Conservation (phyloP, 2,113 vertebrate genomes). For the Egretta garzetta region DNA sequence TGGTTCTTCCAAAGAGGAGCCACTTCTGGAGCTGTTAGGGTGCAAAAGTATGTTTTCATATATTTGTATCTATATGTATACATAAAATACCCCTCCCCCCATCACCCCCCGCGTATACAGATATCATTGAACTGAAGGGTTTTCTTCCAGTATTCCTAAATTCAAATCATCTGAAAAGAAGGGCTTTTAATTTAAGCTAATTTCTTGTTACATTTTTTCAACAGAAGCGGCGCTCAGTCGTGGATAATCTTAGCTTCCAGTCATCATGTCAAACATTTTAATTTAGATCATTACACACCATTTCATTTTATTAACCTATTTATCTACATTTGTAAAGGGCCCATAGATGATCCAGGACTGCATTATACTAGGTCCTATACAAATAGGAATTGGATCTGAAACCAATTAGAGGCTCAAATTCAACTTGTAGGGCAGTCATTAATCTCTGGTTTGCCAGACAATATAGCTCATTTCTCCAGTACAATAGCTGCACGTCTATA, state of each 20-base stretch:
- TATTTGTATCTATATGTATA: neutral
- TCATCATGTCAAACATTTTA: neutral
- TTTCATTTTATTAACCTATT: conserved; percentile 6
- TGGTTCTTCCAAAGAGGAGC: neutral
- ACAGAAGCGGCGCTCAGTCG: neutral
- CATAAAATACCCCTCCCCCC: rapidly evolving
- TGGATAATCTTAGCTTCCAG: neutral
- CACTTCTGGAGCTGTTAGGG: neutral
- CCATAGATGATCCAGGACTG: neutral
- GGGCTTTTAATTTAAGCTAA: neutral
- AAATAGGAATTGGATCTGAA: conserved; percentile 19
- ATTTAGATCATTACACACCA: neutral
- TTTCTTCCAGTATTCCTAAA: neutral
- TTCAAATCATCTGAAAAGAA: neutral
- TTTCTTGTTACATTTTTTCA: neutral
- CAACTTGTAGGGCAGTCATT: neutral
- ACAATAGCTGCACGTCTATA: neutral
- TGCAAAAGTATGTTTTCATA: neutral
- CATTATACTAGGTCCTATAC: neutral
- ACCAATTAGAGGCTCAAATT: conserved; percentile 9
- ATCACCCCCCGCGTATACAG: too few species aligned
- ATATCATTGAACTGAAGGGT: neutral
- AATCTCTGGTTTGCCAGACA: neutral
- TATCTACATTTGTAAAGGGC: neutral
- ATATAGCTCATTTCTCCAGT: neutral